phyloP scores from a whole-genome alignment of 92 coral and sea anemone genomes.

The Porites lobata region DNA sequence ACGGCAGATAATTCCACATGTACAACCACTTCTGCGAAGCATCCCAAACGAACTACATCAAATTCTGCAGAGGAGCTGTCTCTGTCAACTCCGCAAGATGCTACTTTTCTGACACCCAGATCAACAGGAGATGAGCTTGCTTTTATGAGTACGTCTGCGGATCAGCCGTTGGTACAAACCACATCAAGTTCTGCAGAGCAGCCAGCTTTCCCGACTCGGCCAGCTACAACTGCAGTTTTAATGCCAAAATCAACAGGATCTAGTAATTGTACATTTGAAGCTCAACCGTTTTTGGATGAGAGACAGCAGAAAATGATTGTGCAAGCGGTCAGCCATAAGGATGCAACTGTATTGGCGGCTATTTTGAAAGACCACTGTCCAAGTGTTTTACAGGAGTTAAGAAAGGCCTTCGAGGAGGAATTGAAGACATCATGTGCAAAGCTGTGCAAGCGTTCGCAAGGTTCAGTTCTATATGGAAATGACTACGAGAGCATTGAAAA shows the following conservation, averaged over 20 bases:
- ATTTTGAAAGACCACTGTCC: conserved; percentile 79
- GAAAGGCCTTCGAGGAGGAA: conserved; percentile 54
- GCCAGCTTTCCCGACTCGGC: background rate
- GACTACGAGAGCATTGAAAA: conserved; percentile 54
- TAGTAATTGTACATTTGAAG: conserved; percentile 3
- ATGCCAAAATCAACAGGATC: conserved; percentile 37
- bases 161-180: conserved; percentile 13
- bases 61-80: background rate
- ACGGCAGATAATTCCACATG: background rate
- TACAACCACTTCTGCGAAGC: conserved; percentile 20
- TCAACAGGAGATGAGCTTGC: background rate
- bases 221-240: conserved; percentile 43
- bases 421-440: conserved; percentile 21
- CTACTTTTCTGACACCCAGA: background rate
- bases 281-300: conserved; percentile 54
- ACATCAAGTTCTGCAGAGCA: conserved; percentile 29
- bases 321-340: conserved; percentile 70
- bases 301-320: conserved; percentile 69
- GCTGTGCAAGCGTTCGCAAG: conserved; percentile 43
- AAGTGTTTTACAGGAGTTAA: conserved; percentile 68
- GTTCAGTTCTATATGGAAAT: conserved; percentile 38
- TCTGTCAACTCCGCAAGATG: conserved; percentile 26
- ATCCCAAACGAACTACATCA: conserved; percentile 2
- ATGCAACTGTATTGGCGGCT: conserved; percentile 74
- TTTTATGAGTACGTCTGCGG: conserved; percentile 4